phyloP scores from a whole-genome alignment of 1,140 invertebrate species.

The Grapholita molesta region DNA sequence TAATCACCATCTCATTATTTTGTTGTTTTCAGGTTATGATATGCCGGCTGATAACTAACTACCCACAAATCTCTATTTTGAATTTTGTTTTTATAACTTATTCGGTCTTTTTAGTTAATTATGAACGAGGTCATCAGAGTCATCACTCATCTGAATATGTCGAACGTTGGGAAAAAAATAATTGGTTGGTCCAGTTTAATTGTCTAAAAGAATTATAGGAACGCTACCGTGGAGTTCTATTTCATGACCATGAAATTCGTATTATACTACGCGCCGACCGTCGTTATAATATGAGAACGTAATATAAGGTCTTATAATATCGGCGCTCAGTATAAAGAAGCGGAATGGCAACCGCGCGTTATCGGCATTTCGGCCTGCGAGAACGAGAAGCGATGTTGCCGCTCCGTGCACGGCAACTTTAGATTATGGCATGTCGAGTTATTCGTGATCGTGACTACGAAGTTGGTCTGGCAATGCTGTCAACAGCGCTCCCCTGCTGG shows the following conservation, averaged over 20 bases:
- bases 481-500: not conserved
- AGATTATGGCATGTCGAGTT: slow-evolving; percentile 7
- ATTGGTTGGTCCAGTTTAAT: too few species aligned
- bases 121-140: too few species aligned
- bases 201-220: not conserved
- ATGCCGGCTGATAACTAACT: not conserved
- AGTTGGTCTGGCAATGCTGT: not conserved
- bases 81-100: not conserved
- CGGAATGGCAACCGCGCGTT: slow-evolving; percentile 5
- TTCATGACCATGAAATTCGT: not conserved
- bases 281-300: not conserved
- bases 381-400: slow-evolving; percentile 12
- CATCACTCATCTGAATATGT: too few species aligned
- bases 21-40: slow-evolving; percentile 14
- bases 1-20: not conserved
- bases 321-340: not conserved
- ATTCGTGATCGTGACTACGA: not conserved
- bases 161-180: too few species aligned
- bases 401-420: not conserved
- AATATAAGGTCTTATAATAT: not conserved
- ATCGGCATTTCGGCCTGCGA: slow-evolving; percentile 5
- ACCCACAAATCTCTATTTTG: not conserved
- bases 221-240: not conserved
- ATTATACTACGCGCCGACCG: not conserved
- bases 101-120: too few species aligned